Evolutionary conservation across 2,113 vertebrate genomes (phyloP), one percentile per base, ranked within the genome.

Genomic region (Anser brachyrhynchus): DNA sequence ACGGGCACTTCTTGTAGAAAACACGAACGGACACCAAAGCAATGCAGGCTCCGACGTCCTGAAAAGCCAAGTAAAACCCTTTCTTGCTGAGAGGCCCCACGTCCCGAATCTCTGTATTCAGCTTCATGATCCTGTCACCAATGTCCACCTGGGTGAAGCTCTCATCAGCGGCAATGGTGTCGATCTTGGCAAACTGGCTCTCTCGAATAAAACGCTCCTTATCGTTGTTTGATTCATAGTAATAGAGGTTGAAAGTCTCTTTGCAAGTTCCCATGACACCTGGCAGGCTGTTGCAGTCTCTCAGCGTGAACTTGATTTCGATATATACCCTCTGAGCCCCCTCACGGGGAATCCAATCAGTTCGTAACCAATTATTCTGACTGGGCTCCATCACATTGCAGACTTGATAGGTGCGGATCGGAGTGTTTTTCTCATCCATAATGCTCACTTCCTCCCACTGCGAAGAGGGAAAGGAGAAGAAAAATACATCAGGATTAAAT

Each of bases 371-470:
- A 78, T 99, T 99, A 96, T 99, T 99, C 97, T 99, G 99, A 90
- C 97, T 99, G 77, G 99, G 97, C 90, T 99, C 99, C 99, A 99
- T 99, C 88, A 99, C 99, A 3, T 99, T 99, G 96, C 99, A 99
- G 95, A 99, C 99, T 96, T 99, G 99, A 91, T 99, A 99, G 51
- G 99, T 99, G 95, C 99, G 98, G 90, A 99, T 99, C 5, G 99
- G 99, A 65, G 99, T 99, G 61, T 99, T 99, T 97, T 99, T 99
- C 97, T 99, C 99, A 87, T 99, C 99, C 99, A 99, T 99, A 84
- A 99, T 99, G 86, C 99, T 99, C 85, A 99, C 99, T 96, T 99
- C 99, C 96, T 99, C 99, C 99, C 99, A 99, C 99, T 99, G 97
- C 37, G 46, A 95, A 93, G 58, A 92, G 43, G 43, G 54, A 93